Conservation (phyloP, 2,888 invertebrate species). For the Diadromus collaris region DNA sequence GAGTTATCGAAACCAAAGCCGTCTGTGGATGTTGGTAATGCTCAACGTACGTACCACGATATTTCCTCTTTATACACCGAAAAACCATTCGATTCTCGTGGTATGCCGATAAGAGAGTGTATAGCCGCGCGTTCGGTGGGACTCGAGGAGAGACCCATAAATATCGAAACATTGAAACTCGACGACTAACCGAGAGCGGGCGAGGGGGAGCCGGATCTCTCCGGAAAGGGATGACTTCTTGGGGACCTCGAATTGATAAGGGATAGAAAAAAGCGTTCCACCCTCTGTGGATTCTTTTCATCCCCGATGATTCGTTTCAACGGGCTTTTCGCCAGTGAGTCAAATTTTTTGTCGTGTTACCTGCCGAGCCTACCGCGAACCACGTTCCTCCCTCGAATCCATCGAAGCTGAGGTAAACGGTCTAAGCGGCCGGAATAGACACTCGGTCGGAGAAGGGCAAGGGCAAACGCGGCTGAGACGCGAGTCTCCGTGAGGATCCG, state of each 20-base stretch:
- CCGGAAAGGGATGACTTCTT: constrained; percentile 62
- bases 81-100: constrained; percentile 21
- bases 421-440: constrained; percentile 16
- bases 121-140: not conserved
- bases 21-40: constrained; percentile 26
- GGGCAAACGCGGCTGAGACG: constrained; percentile 46
- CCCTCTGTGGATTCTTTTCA: not conserved
- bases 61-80: not conserved
- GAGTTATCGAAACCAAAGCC: constrained; percentile 10
- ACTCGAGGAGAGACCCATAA: constrained; percentile 67
- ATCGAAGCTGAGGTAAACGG: constrained; percentile 24
- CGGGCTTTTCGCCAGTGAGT: not conserved
- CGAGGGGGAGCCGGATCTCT: constrained; percentile 61
- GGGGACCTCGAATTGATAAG: constrained; percentile 73
- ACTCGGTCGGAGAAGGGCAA: constrained; percentile 46
- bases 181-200: constrained; percentile 67
- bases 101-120: constrained; percentile 39
- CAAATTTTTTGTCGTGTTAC: not conserved
- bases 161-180: constrained; percentile 71
- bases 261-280: constrained; percentile 63
- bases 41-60: not conserved
- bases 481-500: constrained; percentile 70
- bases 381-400: constrained; percentile 7
- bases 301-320: not conserved
- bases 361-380: not conserved